A percentile compares a stretch with the other conserved stretches of the same genome.
Evolutionary conservation across 2,797 vertebrate species (phyloP).

Genomic region (Smutsia gigantea): DNA sequence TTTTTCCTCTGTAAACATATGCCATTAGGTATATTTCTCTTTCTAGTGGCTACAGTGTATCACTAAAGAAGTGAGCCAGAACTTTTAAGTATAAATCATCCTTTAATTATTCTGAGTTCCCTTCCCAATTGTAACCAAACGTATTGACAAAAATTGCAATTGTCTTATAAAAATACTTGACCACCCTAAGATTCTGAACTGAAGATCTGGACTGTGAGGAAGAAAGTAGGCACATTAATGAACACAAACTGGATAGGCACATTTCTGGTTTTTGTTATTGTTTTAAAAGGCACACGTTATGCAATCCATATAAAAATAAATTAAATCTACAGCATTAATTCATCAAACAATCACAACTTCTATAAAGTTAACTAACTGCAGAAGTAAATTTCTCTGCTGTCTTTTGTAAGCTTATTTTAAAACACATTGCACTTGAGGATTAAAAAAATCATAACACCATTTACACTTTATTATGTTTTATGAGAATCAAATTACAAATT

Average conservation of each 20-base stretch:
- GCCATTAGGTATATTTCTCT: conserved; percentile 72
- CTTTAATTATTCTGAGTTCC: conserved; percentile 83
- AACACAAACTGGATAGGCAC: conserved; percentile 85
- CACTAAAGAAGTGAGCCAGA: conserved; percentile 78
- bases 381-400: conserved; percentile 84
- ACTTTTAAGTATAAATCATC: conserved; percentile 77
- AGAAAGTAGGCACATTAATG: conserved; percentile 87
- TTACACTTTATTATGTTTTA: conserved; percentile 83
- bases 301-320: conserved; percentile 90
- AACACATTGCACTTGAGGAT: conserved; percentile 91
- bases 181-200: conserved; percentile 78
- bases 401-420: conserved; percentile 89
- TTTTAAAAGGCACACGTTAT: conserved; percentile 93
- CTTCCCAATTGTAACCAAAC: conserved; percentile 86
- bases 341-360: conserved; percentile 83
- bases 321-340: conserved; percentile 87
- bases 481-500: conserved; percentile 74
- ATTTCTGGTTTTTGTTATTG: conserved; percentile 81
- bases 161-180: conserved; percentile 81
- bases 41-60: conserved; percentile 78
- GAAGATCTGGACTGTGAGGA: conserved; percentile 84
- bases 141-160: conserved; percentile 69
- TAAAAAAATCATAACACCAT: conserved; percentile 76
- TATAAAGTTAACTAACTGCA: conserved; percentile 85
- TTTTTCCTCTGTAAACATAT: conserved; percentile 58